Conservation (phyloP, 2,797 vertebrate species). For the Myotis planiceps region DNA sequence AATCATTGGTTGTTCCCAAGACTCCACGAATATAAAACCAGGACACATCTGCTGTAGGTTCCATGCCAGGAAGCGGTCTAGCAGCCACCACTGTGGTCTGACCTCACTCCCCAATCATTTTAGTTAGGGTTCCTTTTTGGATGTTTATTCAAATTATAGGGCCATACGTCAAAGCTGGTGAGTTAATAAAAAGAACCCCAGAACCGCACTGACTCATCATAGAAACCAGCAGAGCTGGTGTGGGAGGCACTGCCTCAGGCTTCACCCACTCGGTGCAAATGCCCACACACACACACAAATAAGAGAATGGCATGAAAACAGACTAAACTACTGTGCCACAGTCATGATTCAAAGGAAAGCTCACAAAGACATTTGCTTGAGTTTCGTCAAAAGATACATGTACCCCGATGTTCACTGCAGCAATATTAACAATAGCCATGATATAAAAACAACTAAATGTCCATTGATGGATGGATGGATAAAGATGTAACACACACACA, state of each 20-base stretch:
- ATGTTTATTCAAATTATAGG: constrained; percentile 49
- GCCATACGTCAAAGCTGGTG: background rate
- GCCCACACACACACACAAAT: rapidly evolving
- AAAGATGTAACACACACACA: background rate
- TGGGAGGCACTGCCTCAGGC: background rate
- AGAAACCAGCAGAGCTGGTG: background rate
- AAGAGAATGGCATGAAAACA: background rate
- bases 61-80: constrained; percentile 19
- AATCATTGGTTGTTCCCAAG: constrained; percentile 42
- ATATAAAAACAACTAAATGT: background rate
- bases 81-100: constrained; percentile 36
- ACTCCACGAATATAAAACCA: background rate
- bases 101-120: constrained; percentile 16
- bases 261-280: background rate
- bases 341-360: background rate
- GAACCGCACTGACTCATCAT: background rate
- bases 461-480: background rate
- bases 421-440: background rate
- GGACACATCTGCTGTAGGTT: constrained; percentile 58
- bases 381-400: background rate
- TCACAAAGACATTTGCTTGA: background rate
- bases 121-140: background rate
- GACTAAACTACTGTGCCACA: background rate
- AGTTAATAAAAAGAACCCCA: background rate
- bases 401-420: background rate